A percentile compares a stretch with the other conserved stretches of the same genome.
These are phyloP conservation scores for Peromyscus attwateri DNA, from an alignment of 2,797 vertebrate species.

Conservation along the genomic window DNA sequence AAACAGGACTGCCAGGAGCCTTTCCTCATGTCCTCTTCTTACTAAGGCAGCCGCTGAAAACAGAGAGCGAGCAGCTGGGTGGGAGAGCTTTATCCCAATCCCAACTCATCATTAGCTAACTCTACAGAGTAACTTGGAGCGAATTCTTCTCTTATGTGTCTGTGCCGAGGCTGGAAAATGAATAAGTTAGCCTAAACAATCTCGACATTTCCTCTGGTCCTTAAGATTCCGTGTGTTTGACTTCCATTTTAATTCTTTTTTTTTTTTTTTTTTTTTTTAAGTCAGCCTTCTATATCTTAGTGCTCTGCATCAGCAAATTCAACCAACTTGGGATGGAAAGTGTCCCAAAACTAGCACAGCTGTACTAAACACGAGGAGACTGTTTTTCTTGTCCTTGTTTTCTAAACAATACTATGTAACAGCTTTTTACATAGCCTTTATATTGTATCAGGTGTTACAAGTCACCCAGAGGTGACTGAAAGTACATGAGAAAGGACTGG, in stretches of 20 bases:
- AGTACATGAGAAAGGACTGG: not conserved
- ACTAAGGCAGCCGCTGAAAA: not conserved
- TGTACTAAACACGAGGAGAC: not conserved
- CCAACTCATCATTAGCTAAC: not conserved
- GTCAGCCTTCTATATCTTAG: not conserved
- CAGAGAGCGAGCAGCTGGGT: not conserved
- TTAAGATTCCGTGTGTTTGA: not conserved
- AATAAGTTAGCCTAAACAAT: not conserved
- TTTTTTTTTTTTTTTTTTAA: not conserved
- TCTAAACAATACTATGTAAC: not conserved
- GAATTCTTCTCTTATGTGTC: conserved; percentile 23
- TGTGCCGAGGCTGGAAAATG: conserved; percentile 14
- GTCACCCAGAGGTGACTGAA: not conserved
- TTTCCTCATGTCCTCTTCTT: not conserved
- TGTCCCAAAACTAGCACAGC: not conserved
- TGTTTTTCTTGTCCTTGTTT: not conserved
- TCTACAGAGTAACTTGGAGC: not conserved
- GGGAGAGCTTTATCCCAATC: not conserved
- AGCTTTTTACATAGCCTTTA: not conserved
- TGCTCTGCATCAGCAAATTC: not conserved
- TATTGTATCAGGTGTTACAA: not conserved
- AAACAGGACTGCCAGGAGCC: not conserved
- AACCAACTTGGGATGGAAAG: not conserved
- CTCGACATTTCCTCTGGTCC: conserved; percentile 36
- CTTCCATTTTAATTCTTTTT: conserved; percentile 26